phyloP scores from a whole-genome alignment of 2,888 invertebrate genomes.

The Cephus spinipes region DNA sequence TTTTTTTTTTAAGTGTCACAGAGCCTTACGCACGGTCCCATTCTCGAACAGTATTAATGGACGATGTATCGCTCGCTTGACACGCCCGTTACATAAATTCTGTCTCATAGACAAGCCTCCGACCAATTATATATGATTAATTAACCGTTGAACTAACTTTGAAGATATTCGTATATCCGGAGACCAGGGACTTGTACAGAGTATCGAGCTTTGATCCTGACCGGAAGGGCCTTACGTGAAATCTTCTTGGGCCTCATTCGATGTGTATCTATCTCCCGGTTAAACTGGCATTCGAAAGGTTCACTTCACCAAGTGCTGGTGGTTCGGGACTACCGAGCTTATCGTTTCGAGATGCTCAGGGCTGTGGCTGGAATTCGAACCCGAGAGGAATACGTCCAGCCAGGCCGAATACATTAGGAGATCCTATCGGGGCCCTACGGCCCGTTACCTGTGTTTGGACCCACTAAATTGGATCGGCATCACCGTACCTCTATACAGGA shows the following conservation, averaged over 20 bases:
- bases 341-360: slow-evolving; percentile 21
- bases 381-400: slow-evolving; percentile 10
- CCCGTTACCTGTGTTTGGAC: slow-evolving; percentile 47
- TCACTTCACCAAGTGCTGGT: slow-evolving; percentile 11
- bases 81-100: background rate
- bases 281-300: background rate
- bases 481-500: slow-evolving; percentile 22
- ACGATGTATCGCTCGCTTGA: background rate
- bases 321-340: slow-evolving; percentile 35
- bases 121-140: background rate
- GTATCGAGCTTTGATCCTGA: background rate
- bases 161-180: background rate
- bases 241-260: background rate
- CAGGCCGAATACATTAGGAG: slow-evolving; percentile 27
- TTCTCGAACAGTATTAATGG: background rate
- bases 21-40: background rate
- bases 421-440: slow-evolving; percentile 25
- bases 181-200: background rate
- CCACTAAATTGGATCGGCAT: slow-evolving; percentile 48
- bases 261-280: background rate
- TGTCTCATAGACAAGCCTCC: background rate
- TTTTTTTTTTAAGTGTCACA: background rate
- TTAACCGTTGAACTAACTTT: background rate
- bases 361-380: slow-evolving; percentile 24
- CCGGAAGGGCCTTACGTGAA: background rate